phyloP scores from a whole-genome alignment of 2,888 invertebrate genomes.

The Acleris laterana region DNA sequence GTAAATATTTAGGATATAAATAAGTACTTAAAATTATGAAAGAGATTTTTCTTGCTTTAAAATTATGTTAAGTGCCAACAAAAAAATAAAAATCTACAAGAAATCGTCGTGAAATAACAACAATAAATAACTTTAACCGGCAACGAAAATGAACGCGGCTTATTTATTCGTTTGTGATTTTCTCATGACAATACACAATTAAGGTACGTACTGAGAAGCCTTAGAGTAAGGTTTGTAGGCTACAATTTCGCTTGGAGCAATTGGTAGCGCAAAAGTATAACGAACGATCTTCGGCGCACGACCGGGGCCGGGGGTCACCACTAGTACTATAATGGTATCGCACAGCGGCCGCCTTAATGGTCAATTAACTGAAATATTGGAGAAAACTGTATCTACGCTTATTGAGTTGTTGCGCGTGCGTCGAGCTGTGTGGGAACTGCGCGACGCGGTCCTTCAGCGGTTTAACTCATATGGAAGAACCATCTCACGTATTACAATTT shows the following conservation, averaged over 20 bases:
- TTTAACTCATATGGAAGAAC: no score
- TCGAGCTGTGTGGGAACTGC: slow-evolving; percentile 27
- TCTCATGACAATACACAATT: slow-evolving; percentile 59
- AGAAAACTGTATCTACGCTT: slow-evolving; percentile 35
- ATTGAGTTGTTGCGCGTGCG: slow-evolving; percentile 32
- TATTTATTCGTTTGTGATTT: slow-evolving; percentile 42
- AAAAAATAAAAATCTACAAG: background rate
- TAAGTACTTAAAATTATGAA: no score
- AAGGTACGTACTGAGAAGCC: slow-evolving; percentile 50
- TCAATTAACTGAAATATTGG: slow-evolving; percentile 38
- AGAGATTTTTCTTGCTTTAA: background rate
- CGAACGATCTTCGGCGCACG: slow-evolving; percentile 63
- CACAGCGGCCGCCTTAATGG: slow-evolving; percentile 42
- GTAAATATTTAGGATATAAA: no score
- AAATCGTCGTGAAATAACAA: slow-evolving; percentile 7
- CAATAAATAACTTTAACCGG: slow-evolving; percentile 23
- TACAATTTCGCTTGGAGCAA: slow-evolving; percentile 65
- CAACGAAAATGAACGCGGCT: slow-evolving; percentile 23
- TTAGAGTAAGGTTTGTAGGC: slow-evolving; percentile 53
- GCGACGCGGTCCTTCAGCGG: background rate
- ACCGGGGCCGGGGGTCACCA: slow-evolving; percentile 60
- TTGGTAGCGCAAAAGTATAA: slow-evolving; percentile 71
- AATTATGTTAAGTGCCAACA: background rate
- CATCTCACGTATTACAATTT: no score
- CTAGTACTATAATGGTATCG: slow-evolving; percentile 52